phyloP scores from a whole-genome alignment of 2,888 invertebrate genomes.

The Aspidiotus rigidus region DNA sequence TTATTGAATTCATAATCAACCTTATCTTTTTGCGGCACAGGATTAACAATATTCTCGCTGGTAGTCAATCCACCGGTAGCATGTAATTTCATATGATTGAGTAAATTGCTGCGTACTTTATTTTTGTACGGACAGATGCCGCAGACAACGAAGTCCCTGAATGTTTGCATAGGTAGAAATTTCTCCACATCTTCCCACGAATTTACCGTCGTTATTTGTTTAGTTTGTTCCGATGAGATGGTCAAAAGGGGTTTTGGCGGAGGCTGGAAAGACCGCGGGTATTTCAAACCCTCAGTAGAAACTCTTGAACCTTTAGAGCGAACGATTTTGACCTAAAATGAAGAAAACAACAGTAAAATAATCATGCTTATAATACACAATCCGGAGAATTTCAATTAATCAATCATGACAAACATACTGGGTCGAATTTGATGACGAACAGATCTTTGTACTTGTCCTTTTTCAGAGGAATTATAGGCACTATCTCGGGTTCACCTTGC shows the following conservation, averaged over 20 bases:
- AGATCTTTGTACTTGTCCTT: slow-evolving; percentile 5
- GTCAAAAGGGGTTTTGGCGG: slow-evolving; percentile 4
- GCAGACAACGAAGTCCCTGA: slow-evolving; percentile 54
- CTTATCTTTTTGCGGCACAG: slow-evolving; percentile 67
- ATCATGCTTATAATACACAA: neutral
- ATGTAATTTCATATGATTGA: slow-evolving; percentile 61
- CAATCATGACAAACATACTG: slow-evolving; percentile 3
- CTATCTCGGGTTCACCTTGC: neutral
- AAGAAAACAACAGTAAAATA: no score
- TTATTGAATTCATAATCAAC: slow-evolving; percentile 66
- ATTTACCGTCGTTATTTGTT: slow-evolving; percentile 20
- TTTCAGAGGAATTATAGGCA: slow-evolving; percentile 19
- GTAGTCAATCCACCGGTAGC: slow-evolving; percentile 38
- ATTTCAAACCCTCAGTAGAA: neutral
- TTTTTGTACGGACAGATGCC: slow-evolving; percentile 59
- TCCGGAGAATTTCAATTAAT: neutral
- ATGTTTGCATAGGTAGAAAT: slow-evolving; percentile 48
- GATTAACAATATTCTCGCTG: slow-evolving; percentile 58
- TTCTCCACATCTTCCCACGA: slow-evolving; percentile 15
- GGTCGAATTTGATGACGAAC: neutral
- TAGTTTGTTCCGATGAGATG: neutral
- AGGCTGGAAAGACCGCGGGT: neutral
- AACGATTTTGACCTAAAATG: neutral
- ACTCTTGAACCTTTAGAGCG: neutral
- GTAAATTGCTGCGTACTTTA: slow-evolving; percentile 62